Base-by-base conservation (phyloP, 2,888 invertebrate species). In the Eupithecia vulgata region DNA sequence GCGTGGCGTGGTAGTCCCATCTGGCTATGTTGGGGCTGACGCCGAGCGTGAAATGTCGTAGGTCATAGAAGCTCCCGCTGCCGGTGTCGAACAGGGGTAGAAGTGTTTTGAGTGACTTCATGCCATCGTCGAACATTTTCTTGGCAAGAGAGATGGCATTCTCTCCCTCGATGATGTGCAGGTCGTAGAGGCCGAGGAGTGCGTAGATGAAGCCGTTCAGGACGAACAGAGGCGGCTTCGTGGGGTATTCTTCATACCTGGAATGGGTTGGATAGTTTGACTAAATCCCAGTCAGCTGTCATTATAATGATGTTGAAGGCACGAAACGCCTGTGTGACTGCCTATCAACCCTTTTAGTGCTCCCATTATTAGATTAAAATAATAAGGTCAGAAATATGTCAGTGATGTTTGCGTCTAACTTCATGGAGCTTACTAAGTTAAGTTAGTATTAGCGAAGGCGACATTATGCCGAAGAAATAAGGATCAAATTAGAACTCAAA, bases 1-100 rank as follows among this genome's bases (percentile, higher is more conserved):
- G 99, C 0, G 99, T 99, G 0, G 99, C 98, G 92, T 99, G 99
- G 90, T 99, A 99, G 88, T 99, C 99, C 99, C 99, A 99, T 72
- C 99, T 95, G 0, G 99, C 99, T 76, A 99, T 95, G 90, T 99
- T 99, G 0, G 98, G 98, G 37, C 98, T 97, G 25, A 97, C 97
- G 30, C 97, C 97, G 48, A 98, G 91, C 0, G 98, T 98, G 85
- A 99, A 96, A 90, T 99, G 99, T 17, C 99, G 95, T 70, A 99
- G 95, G 94, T 99, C 99, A 88, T 99, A 99, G 78, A 98, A 97
- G 34, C 99, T 98, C 4, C 99, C 99, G 72, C 98, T 97, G 34
- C 99, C 99, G 17, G 98, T 99, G 91, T 99, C 99, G 87, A 97
- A 99, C 7, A 99, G 95, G 0, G 97, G 96, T 34, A 99, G 94